These are phyloP conservation scores for Leucopternis melanops DNA, from an alignment of 2,113 vertebrate species.

Conservation along the genomic window DNA sequence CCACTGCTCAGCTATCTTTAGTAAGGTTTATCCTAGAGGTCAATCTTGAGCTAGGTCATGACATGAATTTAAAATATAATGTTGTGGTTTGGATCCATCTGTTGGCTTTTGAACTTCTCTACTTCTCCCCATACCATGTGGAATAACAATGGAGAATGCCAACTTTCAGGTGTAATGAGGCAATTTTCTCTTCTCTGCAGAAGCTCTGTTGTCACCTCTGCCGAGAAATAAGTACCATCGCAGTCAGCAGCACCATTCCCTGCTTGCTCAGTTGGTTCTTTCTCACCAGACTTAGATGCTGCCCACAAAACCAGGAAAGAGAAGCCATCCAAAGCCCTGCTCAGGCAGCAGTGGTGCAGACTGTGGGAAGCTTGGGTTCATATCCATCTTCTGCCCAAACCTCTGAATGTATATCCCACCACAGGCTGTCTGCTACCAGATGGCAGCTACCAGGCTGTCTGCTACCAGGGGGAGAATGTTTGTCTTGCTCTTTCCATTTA, in stretches of 20 bases:
- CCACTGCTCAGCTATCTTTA: background rate
- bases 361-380: background rate
- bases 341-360: background rate
- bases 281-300: background rate
- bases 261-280: background rate
- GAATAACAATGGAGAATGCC: background rate
- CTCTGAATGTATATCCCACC: background rate
- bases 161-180: background rate
- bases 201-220: background rate
- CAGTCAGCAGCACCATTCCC: background rate
- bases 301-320: background rate
- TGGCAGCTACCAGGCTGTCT: background rate
- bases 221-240: background rate
- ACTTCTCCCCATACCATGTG: background rate
- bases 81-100: background rate
- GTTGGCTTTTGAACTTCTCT: background rate
- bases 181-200: background rate
- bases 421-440: background rate
- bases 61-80: background rate
- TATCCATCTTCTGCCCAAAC: background rate
- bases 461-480: background rate
- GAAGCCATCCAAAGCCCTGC: background rate
- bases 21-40: background rate
- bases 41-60: background rate
- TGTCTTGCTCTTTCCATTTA: background rate